Base-by-base conservation (phyloP, 2,888 invertebrate genomes). In the Melipona beecheii region DNA sequence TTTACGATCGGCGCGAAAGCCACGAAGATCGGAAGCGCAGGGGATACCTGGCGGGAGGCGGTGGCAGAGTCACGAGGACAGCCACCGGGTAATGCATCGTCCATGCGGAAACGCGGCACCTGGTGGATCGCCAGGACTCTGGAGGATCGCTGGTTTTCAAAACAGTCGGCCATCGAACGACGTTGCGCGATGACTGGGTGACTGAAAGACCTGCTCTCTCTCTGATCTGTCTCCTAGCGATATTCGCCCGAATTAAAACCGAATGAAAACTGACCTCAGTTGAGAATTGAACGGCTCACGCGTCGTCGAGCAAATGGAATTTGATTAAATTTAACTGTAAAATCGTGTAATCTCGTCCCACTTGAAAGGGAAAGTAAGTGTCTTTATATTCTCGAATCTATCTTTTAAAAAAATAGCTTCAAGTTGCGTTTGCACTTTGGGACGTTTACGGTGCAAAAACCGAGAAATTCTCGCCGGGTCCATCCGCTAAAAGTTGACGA, bases 401-500 rank as follows among this genome's bases (percentile, higher is more conserved):
- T 31, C 31, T 36, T 9, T 36, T 36, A n/a, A n/a, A 0, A 36
- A 36, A 36, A 36, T 36, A 36, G 9, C 9, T 9, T 36, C 9
- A 43, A 43, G 9, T 43, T 43, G 9, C 1, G 43, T 43, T 43
- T 9, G 1, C 2, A 43, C 9, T 43, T 43, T 43, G 43, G 43
- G 1, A 43, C 9, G 43, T 43, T 43, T 43, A 4, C 4, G 0
- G 31, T 31, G 11, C 2, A 43, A 43, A 43, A 43, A 43, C 9
- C 43, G 56, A 31, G 27, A 62, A 31, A 31, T 11, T 62, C 31
- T 62, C 50, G 15, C 50, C n/a, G 3, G 43, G 13, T 19, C 62
- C 54, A 17, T 78, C 72, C 62, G 60, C 49, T 36, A 68, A 78
- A 71, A 24, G 49, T 21, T 66, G 74, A 74, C 74, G 56, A 79